Percentiles rank a stretch among this genome's conserved stretches.
These are phyloP conservation scores for Busseola fusca DNA, from an alignment of 2,888 invertebrate species.

Conservation along the genomic window DNA sequence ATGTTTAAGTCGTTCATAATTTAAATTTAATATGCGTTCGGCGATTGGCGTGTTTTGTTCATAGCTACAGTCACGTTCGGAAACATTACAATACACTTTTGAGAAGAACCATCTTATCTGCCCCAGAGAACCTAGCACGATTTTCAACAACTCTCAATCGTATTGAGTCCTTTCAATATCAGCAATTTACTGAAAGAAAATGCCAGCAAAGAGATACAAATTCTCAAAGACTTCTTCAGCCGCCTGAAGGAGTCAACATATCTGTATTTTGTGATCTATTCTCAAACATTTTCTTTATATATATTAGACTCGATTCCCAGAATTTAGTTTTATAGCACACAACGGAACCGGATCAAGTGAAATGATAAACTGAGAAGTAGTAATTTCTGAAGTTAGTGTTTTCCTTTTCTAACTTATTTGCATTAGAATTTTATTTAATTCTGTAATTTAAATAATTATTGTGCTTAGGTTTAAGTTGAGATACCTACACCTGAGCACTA, in stretches of 20 bases:
- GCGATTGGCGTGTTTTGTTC: not conserved
- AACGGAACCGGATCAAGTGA: not conserved
- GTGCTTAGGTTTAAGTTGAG: too few relatives aligned
- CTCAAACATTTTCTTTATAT: constrained; percentile 11
- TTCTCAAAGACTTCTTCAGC: constrained; percentile 15
- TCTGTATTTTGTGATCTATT: constrained; percentile 21
- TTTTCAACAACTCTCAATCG: not conserved
- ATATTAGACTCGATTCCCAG: not conserved
- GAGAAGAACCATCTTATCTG: not conserved
- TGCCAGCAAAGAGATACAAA: constrained; percentile 12
- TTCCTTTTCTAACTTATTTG: not conserved
- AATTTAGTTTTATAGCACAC: not conserved
- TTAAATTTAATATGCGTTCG: not conserved
- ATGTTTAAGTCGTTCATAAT: not conserved
- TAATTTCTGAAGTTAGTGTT: not conserved
- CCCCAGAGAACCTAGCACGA: not conserved
- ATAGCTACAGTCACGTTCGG: not conserved
- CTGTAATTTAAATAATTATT: too few relatives aligned
- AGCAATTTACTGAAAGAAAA: constrained; percentile 7
- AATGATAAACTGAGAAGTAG: constrained; percentile 14
- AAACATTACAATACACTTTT: not conserved
- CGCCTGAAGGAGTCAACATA: constrained; percentile 22
- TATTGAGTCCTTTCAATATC: constrained; percentile 16
- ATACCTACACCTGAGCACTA: too few relatives aligned
- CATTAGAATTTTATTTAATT: not conserved